These are phyloP conservation scores for Hippocampus comes DNA, from an alignment of 2,113 vertebrate species.

Conservation along the genomic window DNA sequence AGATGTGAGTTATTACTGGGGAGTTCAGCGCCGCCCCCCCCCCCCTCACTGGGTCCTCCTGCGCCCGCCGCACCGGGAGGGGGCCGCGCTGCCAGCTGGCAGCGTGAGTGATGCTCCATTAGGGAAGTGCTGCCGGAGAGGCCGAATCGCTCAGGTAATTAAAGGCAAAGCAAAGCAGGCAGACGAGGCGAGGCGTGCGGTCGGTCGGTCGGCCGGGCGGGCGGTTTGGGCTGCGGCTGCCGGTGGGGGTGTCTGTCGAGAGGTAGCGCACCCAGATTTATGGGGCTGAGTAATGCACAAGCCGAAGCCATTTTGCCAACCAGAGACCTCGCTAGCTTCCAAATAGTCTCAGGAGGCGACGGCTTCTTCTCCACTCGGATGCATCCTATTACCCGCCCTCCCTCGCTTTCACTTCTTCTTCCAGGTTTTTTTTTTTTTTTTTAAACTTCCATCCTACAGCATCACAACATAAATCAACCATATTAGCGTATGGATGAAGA, in stretches of 20 bases:
- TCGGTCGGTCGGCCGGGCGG: neutral
- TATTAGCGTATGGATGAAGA: constrained; percentile 12
- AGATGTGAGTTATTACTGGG: constrained; percentile 56
- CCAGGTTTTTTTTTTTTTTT: constrained; percentile 40
- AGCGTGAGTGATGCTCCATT: constrained; percentile 71
- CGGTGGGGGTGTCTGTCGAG: neutral
- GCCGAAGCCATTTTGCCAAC: constrained; percentile 61
- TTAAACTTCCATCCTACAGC: constrained; percentile 13
- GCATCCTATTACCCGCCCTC: constrained; percentile 58
- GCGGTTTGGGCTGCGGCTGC: neutral
- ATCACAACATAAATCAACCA: constrained; percentile 32
- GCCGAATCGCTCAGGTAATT: constrained; percentile 71
- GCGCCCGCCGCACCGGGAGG: neutral
- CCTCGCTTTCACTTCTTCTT: constrained; percentile 16
- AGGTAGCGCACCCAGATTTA: constrained; percentile 65
- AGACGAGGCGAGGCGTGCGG: constrained; percentile 29
- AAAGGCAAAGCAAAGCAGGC: constrained; percentile 68
- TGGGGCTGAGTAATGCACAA: constrained; percentile 72
- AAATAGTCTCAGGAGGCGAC: constrained; percentile 65
- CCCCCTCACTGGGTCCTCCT: neutral
- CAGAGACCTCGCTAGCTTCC: constrained; percentile 58
- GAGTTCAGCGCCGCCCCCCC: constrained; percentile 45
- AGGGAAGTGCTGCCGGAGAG: constrained; percentile 69
- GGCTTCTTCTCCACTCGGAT: constrained; percentile 65
- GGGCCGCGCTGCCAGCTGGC: constrained; percentile 66